Conservation (phyloP, 2,113 vertebrate genomes). For the Hylia prasina region DNA sequence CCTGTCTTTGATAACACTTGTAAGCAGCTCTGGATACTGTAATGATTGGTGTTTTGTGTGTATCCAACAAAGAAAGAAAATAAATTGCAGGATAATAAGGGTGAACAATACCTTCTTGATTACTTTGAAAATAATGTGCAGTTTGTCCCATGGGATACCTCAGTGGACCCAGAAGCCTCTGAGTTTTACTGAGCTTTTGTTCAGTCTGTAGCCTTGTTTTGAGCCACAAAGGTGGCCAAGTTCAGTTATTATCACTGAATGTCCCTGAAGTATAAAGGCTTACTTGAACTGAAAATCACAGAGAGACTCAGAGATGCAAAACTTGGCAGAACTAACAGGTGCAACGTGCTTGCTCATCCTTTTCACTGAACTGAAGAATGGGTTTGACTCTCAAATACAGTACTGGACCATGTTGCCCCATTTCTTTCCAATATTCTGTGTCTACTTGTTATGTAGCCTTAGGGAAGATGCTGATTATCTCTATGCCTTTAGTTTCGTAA, state of each 20-base stretch:
- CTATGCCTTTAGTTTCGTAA: neutral
- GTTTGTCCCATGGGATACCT: neutral
- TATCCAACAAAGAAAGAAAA: neutral
- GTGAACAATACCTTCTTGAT: neutral
- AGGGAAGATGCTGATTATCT: neutral
- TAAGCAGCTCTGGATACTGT: neutral
- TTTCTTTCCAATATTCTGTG: neutral
- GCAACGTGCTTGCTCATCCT: neutral
- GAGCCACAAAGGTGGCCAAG: neutral
- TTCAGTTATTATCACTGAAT: neutral
- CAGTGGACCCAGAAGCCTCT: neutral
- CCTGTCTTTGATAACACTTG: neutral
- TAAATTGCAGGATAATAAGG: neutral
- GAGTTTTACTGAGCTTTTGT: neutral
- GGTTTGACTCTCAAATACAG: neutral
- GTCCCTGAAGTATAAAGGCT: neutral
- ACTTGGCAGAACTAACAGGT: neutral
- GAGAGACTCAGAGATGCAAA: neutral
- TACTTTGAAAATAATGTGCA: neutral
- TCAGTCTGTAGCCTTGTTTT: neutral
- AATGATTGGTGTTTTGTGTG: neutral
- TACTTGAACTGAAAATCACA: neutral
- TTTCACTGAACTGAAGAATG: neutral
- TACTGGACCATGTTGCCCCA: neutral
- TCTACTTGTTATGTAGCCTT: neutral